A percentile compares a stretch with the other conserved stretches of the same genome.
phyloP scores from a whole-genome alignment of 2,797 vertebrate genomes.

The Arnoldichthys spilopterus region DNA sequence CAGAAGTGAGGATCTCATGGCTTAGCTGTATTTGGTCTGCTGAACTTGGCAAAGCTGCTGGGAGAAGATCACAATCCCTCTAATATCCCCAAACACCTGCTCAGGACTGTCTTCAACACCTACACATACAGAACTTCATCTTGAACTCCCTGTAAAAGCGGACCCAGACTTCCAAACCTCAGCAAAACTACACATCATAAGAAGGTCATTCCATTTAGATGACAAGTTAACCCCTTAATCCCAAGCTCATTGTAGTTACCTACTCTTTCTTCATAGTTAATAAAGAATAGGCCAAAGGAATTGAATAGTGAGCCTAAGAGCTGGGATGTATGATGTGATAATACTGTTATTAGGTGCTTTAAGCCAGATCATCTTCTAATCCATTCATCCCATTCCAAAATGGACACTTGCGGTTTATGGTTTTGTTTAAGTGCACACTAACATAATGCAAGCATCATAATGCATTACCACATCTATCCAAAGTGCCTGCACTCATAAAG shows the following conservation, averaged over 20 bases:
- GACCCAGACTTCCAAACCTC: background rate
- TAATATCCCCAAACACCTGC: constrained; percentile 21
- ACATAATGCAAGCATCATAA: no score
- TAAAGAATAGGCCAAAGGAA: no score
- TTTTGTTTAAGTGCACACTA: no score
- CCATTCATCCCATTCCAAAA: no score
- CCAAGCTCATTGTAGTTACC: background rate
- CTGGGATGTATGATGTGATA: no score
- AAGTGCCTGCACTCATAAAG: no score
- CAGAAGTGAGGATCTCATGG: constrained; percentile 9
- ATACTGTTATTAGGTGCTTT: no score
- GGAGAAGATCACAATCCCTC: background rate
- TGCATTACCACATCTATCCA: no score
- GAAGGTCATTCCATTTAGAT: background rate
- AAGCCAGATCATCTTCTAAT: no score
- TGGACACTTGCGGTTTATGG: no score
- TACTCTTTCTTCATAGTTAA: background rate
- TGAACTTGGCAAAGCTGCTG: constrained; percentile 29
- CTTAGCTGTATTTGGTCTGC: constrained; percentile 28
- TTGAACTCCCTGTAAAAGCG: background rate
- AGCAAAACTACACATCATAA: background rate
- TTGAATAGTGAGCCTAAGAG: no score
- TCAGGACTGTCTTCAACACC: background rate
- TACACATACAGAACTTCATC: background rate
- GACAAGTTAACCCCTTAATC: background rate